Evolutionary conservation across 2,113 vertebrate species (phyloP), one percentile per base, ranked within the genome.

Genomic region (Labeo rohita): DNA sequence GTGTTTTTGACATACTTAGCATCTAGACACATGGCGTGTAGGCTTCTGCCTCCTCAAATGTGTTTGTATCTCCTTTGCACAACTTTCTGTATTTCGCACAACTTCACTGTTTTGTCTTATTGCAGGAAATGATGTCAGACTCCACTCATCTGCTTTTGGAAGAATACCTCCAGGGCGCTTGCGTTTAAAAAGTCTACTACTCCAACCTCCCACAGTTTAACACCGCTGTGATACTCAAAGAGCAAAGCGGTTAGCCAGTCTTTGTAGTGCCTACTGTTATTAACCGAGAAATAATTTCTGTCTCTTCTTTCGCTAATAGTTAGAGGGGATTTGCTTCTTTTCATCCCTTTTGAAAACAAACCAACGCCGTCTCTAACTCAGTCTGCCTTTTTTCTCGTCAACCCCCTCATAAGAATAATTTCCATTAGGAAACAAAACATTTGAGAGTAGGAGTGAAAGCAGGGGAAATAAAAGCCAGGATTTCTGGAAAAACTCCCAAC

Each of bases 341-440:
- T 88, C 87, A 89, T 90, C 86, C 81, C 66, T 85, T 73, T 70
- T 84, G 34, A 88, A 89, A 87, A 89, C 85, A 88, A 81, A 87
- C 43, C 76, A 81, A 87, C 45, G 28, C 65, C 36, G 12, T 36
- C 39, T 80, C 80, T 50, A 36, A 43, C 74, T 65, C 52, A 23
- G 15, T 74, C 49, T 82, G 34, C 73, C n/a, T 52, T 50, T 84
- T 73, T 79, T 50, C 36, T 39, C 28, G 7, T 70, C 56, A 63
- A 54, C 68, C 54, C 49, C 68, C 68, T 83, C n/a, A 13, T 79
- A 59, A 66, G 59, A 85, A 87, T 28, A 61, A 87, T 84, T 72
- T 86, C 59, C 21, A 21, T 61, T 61, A 80, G 47, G 36, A 72
- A 80, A 80, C 12, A 59, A 74, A 80, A 74, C 80, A 81, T 23